A percentile compares a stretch with the other conserved stretches of the same genome.
phyloP scores from a whole-genome alignment of 2,797 vertebrate genomes.

The Pseudocheirus occidentalis region DNA sequence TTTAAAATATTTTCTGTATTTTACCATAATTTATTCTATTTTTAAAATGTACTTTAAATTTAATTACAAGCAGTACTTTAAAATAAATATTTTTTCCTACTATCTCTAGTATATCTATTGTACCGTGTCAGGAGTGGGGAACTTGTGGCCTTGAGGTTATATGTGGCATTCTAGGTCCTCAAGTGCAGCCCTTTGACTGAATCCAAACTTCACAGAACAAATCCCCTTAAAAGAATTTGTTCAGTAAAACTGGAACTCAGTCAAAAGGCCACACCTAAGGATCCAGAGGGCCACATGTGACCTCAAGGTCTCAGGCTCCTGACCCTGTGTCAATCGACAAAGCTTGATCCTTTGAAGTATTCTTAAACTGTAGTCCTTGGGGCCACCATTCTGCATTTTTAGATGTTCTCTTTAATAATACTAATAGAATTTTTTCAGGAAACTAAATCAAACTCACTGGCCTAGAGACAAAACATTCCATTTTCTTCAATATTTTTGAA shows the following conservation, averaged over 20 bases:
- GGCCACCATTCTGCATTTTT: neutral
- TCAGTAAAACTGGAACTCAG: too few species aligned
- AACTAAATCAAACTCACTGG: neutral
- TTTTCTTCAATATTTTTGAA: neutral
- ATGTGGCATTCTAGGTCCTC: too few species aligned
- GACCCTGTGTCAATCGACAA: neutral
- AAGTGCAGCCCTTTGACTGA: too few species aligned
- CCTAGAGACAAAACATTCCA: neutral
- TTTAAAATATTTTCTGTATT: neutral
- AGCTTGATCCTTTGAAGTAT: neutral
- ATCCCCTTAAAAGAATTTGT: too few species aligned
- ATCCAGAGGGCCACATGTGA: too few species aligned
- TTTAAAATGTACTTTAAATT: neutral
- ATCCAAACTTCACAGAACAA: too few species aligned
- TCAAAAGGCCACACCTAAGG: too few species aligned
- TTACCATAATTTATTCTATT: neutral
- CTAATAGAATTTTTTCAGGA: neutral
- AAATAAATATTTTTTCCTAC: neutral
- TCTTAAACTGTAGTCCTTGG: neutral
- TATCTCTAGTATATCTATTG: neutral
- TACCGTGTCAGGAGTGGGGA: neutral
- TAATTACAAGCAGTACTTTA: neutral
- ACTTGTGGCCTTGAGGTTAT: too few species aligned
- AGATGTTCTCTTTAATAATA: neutral
- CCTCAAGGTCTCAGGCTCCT: too few species aligned